Base-by-base conservation (phyloP, 2,113 vertebrate species). In the Corapipo altera region DNA sequence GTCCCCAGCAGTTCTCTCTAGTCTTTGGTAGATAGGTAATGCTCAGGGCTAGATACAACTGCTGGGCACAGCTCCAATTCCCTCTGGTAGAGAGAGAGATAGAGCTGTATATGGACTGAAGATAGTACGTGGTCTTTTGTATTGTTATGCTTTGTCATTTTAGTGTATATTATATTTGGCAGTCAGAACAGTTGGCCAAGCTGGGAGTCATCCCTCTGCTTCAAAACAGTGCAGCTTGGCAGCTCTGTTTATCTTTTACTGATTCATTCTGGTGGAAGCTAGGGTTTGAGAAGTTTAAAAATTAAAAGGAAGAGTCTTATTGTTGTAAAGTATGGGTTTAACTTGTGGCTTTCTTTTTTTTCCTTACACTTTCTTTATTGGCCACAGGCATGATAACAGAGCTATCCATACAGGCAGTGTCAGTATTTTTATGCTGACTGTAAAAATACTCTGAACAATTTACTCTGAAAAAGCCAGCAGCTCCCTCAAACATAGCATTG, bases 401-500 rank as follows among this genome's bases (percentile, higher is more conserved):
- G 84, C 33, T 83, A 85, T 91, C 64, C 51, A 51, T 46, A 74
- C 55, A 59, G 9, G 75, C 85, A 77, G 46, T 41, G 82, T 74
- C 80, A 80, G 82, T 90, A 32, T 74, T 85, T 95, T 95, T 88
- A 93, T 86, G 72, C 44, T 0, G 1, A 72, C 72, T 71, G 37
- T 92, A 90, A 96, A 94, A 94, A 77, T 76, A 85, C 30, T 55
- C 76, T 67, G 85, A 92, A 90, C 90, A 85, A 77, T 67, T 94
- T 70, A 37, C 23, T 41, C 51, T 85, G 61, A 82, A 66, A 65
- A 85, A 91, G 61, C n/a, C 71, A 91, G 46, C 23, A 66, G 11
- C 55, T 96, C 64, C 91, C 83, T 90, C 44, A 64, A 74, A 81
- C 23, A 44, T 78, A 86, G 76, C 17, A 32, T 41, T 49, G 33